Evolutionary conservation across 2,888 invertebrate genomes (phyloP).

Genomic region (Oligia fasciuncula): DNA sequence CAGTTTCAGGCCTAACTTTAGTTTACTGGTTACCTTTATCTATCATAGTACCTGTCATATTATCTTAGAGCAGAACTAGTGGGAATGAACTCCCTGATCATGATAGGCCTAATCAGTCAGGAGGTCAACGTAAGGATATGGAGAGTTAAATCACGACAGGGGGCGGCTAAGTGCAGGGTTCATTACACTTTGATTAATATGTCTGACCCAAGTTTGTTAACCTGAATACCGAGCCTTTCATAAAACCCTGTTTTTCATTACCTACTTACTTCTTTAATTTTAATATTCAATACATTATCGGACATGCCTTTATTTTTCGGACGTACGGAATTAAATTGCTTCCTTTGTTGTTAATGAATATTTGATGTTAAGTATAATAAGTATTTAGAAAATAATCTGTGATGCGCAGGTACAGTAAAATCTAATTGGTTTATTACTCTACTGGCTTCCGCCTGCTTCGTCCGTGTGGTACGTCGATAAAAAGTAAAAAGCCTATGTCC

Average conservation of each 20-base stretch:
- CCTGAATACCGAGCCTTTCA: slow-evolving; percentile 11
- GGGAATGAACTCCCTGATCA: slow-evolving; percentile 37
- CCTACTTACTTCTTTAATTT: neutral
- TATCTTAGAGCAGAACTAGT: neutral
- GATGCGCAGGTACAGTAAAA: neutral
- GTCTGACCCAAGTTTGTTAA: slow-evolving; percentile 38
- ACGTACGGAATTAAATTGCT: neutral
- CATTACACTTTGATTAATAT: slow-evolving; percentile 26
- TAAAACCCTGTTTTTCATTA: neutral
- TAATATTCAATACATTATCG: neutral
- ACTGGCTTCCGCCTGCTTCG: neutral
- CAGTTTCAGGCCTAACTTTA: neutral
- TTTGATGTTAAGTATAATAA: neutral
- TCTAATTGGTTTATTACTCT: slow-evolving; percentile 14
- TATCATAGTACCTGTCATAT: neutral
- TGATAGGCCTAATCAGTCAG: slow-evolving; percentile 27
- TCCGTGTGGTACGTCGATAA: neutral
- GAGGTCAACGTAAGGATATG: slow-evolving; percentile 37
- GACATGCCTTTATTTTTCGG: neutral
- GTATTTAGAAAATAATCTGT: neutral
- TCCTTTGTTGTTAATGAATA: neutral
- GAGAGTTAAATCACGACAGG: slow-evolving; percentile 42
- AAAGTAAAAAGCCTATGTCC: neutral
- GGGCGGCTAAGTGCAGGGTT: slow-evolving; percentile 33
- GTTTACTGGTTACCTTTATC: slow-evolving; percentile 7